Evolutionary conservation across 2,113 vertebrate species (phyloP), one percentile per base, ranked within the genome.

Genomic region (Gymnorhina tibicen): DNA sequence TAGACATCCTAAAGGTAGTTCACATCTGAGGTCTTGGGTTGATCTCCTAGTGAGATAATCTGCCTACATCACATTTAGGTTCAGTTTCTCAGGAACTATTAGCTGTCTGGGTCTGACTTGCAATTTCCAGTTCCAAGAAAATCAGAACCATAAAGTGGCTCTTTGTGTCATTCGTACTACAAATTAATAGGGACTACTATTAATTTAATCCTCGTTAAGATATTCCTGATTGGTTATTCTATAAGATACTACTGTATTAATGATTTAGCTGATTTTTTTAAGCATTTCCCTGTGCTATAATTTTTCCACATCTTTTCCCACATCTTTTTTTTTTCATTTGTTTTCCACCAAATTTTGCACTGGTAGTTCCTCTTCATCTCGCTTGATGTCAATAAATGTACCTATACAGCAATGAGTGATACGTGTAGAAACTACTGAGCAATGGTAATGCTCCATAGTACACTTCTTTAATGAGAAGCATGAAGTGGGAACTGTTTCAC

Each of bases 31-130:
- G 81, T 86, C 44, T 56, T 86, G 37, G 30, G 56, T 24, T 92
- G 64, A 78, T 86, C 15, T 88, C 79, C 86, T 70, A 41, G 32
- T 87, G 83, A 32, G 73, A 93, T 88, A 91, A 96, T 93, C 96
- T 86, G 64, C 49, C 79, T 80, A 80, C 46, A 92, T 59, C 53
- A 63, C 3, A 1, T 47, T 85, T 70, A 85, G 37, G 67, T 90
- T 89, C 50, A 47, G 52, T 55, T 95, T 88, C 76, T 67, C 39
- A 44, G 44, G 41, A 60, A 13, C 56, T 70, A n/a, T n/a, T 91
- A 80, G 30, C 17, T 74, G 58, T 66, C 64, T 56, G 37, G n/a
- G 32, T 60, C 89, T 6, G 7, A 74, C 33, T 46, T 58, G 37
- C 3, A 64, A 46, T 59, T 88, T 84, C 32, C 18, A 41, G 60